Evolutionary conservation across 1,140 invertebrate species (phyloP), one percentile per base, ranked within the genome.

Genomic region (Neocloeon triangulifer): DNA sequence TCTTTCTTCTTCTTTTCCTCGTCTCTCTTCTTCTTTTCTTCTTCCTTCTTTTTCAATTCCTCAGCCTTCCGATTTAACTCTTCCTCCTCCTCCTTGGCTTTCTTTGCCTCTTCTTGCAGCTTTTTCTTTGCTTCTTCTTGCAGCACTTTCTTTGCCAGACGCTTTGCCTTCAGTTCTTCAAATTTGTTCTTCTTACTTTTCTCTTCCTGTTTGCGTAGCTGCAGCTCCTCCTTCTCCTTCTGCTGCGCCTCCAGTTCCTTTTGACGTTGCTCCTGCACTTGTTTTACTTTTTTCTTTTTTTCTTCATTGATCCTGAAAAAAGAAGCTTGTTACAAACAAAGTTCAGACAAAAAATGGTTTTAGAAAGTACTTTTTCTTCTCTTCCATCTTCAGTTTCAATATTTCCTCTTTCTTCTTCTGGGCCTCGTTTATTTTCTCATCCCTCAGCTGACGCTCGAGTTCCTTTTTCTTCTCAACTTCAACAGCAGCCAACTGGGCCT

Each of bases 41-140:
- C 19, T n/a, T 15, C 36, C 25, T 36, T 36, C 23, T 37, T 32
- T 22, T 25, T 34, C 21, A 34, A n/a, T n/a, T n/a, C n/a, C n/a
- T n/a, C n/a, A n/a, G n/a, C n/a, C n/a, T n/a, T n/a, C n/a, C n/a
- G n/a, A n/a, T n/a, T n/a, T n/a, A n/a, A n/a, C 36, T 29, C 34
- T 22, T 34, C 36, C 30, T 37, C 36, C 32, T 29, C 34, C 30
- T 26, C 31, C 28, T 18, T 33, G 20, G 9, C 19, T 6, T 19
- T 5, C 15, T 36, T 28, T 34, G 17, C 23, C 18, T 13, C 27
- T 23, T 13, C 20, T 30, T 32, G 34, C 35, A 19, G 36, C 27
- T 25, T 30, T 13, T 16, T 34, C 23, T 37, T 32, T 22, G 19
- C 30, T 25, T 37, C 36, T 14, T 25, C 36, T 22, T 33, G n/a